Conservation (phyloP, 1,140 invertebrate species). For the Papilio dardanus region DNA sequence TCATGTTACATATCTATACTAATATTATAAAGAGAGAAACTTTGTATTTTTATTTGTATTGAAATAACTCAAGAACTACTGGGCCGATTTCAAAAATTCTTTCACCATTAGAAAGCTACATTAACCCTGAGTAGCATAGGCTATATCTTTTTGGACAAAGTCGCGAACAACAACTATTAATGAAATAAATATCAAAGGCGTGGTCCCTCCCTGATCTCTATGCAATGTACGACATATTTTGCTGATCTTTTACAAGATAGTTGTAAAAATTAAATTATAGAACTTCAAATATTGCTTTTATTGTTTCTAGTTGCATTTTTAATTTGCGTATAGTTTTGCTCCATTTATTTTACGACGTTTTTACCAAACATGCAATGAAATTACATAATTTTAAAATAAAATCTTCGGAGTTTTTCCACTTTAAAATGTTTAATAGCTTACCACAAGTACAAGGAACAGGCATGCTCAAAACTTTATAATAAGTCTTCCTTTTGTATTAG, state of each 20-base stretch:
- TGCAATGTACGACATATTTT: not conserved
- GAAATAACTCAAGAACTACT: too few relatives aligned
- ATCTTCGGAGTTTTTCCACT: not conserved
- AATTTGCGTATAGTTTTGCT: not conserved
- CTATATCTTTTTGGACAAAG: too few relatives aligned
- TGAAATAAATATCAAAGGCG: not conserved
- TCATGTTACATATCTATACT: too few relatives aligned
- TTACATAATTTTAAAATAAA: not conserved
- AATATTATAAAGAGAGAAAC: too few relatives aligned
- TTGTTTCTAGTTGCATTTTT: constrained; percentile 23
- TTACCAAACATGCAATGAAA: not conserved
- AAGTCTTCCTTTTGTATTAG: too few relatives aligned
- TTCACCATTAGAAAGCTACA: too few relatives aligned
- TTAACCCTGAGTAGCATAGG: too few relatives aligned
- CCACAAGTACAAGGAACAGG: too few relatives aligned
- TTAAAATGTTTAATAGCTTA: too few relatives aligned
- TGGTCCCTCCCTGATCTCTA: not conserved
- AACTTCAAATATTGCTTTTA: constrained; percentile 3
- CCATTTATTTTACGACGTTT: not conserved
- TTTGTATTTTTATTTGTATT: not conserved
- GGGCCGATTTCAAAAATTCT: too few relatives aligned
- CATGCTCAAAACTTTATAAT: too few relatives aligned
- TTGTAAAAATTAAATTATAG: not conserved
- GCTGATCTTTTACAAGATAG: not conserved
- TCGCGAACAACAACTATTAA: too few relatives aligned